These are phyloP conservation scores for Sebastes dallii DNA, from an alignment of 2,797 vertebrate genomes.

Conservation along the genomic window DNA sequence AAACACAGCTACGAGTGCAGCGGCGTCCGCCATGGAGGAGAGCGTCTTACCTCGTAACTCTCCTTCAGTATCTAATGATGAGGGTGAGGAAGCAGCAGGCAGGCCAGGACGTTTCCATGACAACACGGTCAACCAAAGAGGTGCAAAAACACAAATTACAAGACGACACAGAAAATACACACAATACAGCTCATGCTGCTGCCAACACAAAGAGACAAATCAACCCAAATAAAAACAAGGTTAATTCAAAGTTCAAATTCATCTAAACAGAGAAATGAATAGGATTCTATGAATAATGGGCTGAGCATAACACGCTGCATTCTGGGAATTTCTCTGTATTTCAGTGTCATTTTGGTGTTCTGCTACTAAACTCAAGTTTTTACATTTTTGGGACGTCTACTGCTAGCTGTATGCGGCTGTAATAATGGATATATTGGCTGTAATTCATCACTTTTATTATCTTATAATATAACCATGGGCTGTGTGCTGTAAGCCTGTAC, in stretches of 20 bases:
- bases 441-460: too few relatives aligned
- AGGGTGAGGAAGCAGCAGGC: constrained; percentile 91
- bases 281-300: rapidly evolving
- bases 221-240: not conserved
- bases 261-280: not conserved
- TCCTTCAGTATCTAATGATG: constrained; percentile 97
- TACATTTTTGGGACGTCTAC: too few relatives aligned
- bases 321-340: not conserved
- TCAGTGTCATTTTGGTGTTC: not conserved
- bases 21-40: constrained; percentile 46
- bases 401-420: too few relatives aligned
- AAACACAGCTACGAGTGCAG: not conserved
- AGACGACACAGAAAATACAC: constrained; percentile 45
- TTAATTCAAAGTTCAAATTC: not conserved
- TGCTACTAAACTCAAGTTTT: too few relatives aligned
- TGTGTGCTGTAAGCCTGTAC: too few relatives aligned
- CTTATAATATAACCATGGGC: too few relatives aligned
- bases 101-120: constrained; percentile 82
- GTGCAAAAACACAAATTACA: constrained; percentile 67
- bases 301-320: not conserved
- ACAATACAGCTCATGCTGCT: constrained; percentile 23
- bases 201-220: constrained; percentile 10
- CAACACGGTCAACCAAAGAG: constrained; percentile 70
- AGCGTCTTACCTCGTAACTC: constrained; percentile 96
- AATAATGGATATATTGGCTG: too few relatives aligned